Evolutionary conservation across 2,797 vertebrate species (phyloP).

Genomic region (Cyclopterus lumpus): DNA sequence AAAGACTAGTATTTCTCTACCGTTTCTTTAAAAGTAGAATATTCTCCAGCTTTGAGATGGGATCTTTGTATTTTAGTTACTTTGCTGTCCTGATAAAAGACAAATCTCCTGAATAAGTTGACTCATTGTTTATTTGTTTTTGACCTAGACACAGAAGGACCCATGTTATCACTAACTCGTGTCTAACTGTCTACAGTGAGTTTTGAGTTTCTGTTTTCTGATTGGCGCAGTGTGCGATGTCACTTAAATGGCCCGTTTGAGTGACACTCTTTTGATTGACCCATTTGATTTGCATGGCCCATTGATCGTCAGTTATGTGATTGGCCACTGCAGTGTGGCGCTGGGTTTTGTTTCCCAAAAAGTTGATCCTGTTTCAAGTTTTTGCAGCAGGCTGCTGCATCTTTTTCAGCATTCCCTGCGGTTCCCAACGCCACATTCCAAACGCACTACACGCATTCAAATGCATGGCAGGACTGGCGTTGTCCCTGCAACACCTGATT

Average conservation of each 20-base stretch:
- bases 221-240: not conserved
- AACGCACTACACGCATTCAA: not conserved
- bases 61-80: conserved; percentile 4
- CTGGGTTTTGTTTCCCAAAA: not conserved
- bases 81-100: not conserved
- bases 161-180: conserved; percentile 1
- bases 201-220: conserved; percentile 28
- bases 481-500: not conserved
- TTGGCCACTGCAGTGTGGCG: not conserved
- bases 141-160: no score
- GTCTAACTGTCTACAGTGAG: conserved; percentile 9
- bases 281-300: no score
- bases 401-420: no score
- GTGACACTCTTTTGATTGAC: no score
- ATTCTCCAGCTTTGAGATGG: conserved; percentile 12
- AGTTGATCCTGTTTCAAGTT: not conserved
- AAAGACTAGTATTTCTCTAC: conserved; percentile 38
- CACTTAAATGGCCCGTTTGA: not conserved
- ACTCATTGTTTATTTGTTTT: not conserved
- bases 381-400: not conserved
- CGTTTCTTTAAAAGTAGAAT: conserved; percentile 36
- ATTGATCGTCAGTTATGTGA: not conserved
- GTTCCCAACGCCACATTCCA: not conserved
- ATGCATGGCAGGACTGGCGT: not conserved
- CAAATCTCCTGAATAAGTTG: conserved; percentile 4